Conservation (phyloP, 2,113 vertebrate genomes). For the Alethe castanea region DNA sequence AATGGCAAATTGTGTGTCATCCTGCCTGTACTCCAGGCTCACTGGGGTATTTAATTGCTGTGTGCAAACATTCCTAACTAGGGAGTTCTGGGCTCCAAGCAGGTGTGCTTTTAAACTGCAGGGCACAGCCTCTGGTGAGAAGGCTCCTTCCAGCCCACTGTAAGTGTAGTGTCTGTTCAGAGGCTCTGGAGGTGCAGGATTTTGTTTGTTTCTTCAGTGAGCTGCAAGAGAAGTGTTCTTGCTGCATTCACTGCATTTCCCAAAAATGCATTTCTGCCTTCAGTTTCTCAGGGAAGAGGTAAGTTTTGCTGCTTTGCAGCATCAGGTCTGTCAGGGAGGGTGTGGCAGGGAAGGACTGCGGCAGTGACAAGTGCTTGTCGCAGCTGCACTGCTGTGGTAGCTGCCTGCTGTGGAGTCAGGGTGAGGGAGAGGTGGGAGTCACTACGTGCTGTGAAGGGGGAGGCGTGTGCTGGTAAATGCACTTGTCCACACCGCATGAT, state of each 20-base stretch:
- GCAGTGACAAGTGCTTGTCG: not conserved
- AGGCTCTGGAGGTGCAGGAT: not conserved
- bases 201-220: not conserved
- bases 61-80: not conserved
- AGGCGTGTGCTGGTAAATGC: not conserved
- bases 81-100: not conserved
- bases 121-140: rapidly evolving
- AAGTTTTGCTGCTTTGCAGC: too few species aligned
- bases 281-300: not conserved
- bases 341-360: not conserved
- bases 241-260: rapidly evolving
- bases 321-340: not conserved
- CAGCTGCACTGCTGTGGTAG: not conserved
- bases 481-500: rapidly evolving
- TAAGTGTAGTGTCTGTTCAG: not conserved
- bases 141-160: not conserved
- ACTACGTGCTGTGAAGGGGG: not conserved
- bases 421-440: not conserved
- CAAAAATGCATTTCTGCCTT: not conserved
- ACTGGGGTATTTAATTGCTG: not conserved
- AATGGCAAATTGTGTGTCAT: not conserved
- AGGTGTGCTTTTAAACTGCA: not conserved
- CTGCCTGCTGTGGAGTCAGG: not conserved
- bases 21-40: not conserved
- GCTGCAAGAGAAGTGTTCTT: not conserved